phyloP scores from a whole-genome alignment of 2,113 vertebrate genomes.

The Polyodon spathula region DNA sequence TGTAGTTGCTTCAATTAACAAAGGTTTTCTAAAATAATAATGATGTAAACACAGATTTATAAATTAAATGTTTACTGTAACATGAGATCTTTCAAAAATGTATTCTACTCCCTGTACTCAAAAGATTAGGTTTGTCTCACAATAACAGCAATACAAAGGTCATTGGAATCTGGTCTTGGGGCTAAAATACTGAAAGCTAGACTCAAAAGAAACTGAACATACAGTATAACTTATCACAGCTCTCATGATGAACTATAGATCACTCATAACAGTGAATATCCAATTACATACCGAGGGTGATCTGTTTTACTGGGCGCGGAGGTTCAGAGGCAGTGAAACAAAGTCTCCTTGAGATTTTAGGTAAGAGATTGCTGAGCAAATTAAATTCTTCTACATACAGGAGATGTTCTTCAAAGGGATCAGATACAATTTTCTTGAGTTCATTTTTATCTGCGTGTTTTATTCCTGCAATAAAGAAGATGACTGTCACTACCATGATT shows the following conservation, averaged over 20 bases:
- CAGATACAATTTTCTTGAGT: conserved; percentile 58
- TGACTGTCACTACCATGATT: not conserved
- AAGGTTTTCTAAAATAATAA: no score
- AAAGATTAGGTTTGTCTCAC: no score
- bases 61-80: no score
- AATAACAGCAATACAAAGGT: no score
- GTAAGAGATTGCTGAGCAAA: conserved; percentile 48
- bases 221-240: not conserved
- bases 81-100: no score
- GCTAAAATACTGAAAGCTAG: no score
- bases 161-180: no score
- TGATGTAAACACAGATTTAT: no score
- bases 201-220: not conserved
- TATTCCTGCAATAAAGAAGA: conserved; percentile 46
- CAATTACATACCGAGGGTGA: conserved; percentile 34
- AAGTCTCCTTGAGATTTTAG: conserved; percentile 65
- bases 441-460: conserved; percentile 53
- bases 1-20: no score
- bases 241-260: not conserved
- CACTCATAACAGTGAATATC: not conserved
- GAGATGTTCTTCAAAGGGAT: conserved; percentile 63
- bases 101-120: no score
- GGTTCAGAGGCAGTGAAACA: conserved; percentile 74
- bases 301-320: conserved; percentile 49
- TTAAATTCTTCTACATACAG: conserved; percentile 51